Base-by-base conservation (phyloP, 2,888 invertebrate genomes). In the Leptinotarsa rubiginosa region DNA sequence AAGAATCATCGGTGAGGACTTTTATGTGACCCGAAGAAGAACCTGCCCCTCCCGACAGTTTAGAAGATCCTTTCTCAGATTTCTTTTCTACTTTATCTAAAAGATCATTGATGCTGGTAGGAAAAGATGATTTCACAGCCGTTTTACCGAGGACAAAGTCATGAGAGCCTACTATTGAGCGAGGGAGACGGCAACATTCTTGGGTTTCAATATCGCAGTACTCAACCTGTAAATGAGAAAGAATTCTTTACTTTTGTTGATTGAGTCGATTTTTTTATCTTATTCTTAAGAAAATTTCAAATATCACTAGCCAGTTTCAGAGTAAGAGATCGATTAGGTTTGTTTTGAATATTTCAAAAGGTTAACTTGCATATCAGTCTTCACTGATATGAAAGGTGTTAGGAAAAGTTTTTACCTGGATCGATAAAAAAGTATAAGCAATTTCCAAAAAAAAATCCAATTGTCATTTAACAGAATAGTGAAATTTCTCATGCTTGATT, bases 21-120 rank as follows among this genome's bases (percentile, higher is more conserved):
- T 85, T 84, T 54, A 85, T 85, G 56, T 82, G 79, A 25, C 85
- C 85, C 1, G 82, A 85, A 78, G 83, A 84, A 18, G 85, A 75
- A 18, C 86, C 85, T 16, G 81, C 77, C 3, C 75, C 78, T 47
- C 84, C 84, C 5, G 78, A 69, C 52, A 85, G 81, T 74, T 86
- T 85, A 50, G 78, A 67, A 0, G 84, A 82, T 49, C 82, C 84
- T 18, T 84, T 81, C 41, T 67, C 76, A 7, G 83, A 85, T 76
- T 81, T 83, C 69, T 87, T 87, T 69, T 85, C 86, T 13, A 82
- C 78, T 7, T 85, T 82, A 65, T 82, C 79, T 10, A 79, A 64
- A 18, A 82, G 68, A 49, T 79, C 77, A 71, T 83, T 83, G 56
- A 83, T 76, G 50, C 78, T 79, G 4, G 82, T 75, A 2, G 81